Conservation (phyloP, 2,888 invertebrate species). For the Volucella bombylans region DNA sequence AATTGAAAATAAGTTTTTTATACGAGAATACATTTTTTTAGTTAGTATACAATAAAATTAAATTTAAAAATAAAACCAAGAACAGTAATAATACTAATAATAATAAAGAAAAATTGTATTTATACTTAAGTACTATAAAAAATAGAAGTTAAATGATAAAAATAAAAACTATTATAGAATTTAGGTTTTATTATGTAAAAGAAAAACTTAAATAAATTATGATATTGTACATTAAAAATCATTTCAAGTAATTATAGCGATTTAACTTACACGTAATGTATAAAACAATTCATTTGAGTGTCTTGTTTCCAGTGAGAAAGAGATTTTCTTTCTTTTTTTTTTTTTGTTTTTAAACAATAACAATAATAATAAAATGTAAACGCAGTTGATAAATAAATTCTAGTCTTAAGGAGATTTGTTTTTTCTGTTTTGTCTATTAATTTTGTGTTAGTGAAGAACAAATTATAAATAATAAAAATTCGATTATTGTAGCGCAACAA, state of each 20-base stretch:
- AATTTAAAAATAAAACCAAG: constrained; percentile 48
- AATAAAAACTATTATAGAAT: constrained; percentile 31
- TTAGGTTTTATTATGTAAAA: constrained; percentile 30
- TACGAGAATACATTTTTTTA: constrained; percentile 74
- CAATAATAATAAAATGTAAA: constrained; percentile 28
- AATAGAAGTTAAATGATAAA: constrained; percentile 6
- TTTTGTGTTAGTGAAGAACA: no score
- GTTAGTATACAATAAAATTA: constrained; percentile 71
- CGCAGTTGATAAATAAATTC: constrained; percentile 63
- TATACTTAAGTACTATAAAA: constrained; percentile 36
- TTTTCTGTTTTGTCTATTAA: no score
- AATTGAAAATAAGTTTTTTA: constrained; percentile 70
- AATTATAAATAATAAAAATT: constrained; percentile 34
- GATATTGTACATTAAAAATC: constrained; percentile 66
- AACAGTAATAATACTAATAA: neutral
- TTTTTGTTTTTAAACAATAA: constrained; percentile 7
- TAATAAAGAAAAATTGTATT: constrained; percentile 34
- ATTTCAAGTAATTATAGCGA: constrained; percentile 42
- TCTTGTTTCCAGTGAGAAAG: constrained; percentile 31
- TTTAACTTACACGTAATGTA: constrained; percentile 24
- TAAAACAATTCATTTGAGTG: constrained; percentile 39
- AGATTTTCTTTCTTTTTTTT: constrained; percentile 6
- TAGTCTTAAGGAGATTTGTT: constrained; percentile 73
- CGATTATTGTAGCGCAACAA: constrained; percentile 50
- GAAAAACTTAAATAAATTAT: constrained; percentile 28